Conservation (phyloP, 2,797 vertebrate genomes). For the Mallotus villosus region DNA sequence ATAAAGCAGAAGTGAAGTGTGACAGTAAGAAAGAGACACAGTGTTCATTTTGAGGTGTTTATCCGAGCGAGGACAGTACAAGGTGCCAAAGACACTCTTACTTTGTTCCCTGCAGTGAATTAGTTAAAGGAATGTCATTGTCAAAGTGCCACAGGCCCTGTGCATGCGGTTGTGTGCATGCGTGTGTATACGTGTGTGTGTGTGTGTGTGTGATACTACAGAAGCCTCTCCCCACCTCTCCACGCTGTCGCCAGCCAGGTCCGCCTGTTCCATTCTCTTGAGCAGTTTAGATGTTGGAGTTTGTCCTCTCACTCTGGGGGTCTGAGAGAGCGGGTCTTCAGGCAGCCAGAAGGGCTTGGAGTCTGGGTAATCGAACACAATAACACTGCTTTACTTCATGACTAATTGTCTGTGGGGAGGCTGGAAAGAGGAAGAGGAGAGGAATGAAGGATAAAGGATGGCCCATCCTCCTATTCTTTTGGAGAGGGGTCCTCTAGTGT, state of each 20-base stretch:
- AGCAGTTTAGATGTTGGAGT: neutral
- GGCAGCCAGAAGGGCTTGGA: slow-evolving; percentile 14
- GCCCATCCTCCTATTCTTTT: slow-evolving; percentile 48
- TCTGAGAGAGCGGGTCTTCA: slow-evolving; percentile 11
- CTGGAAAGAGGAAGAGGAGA: slow-evolving; percentile 30
- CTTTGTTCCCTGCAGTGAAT: neutral
- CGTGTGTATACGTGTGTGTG: neutral
- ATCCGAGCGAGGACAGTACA: neutral
- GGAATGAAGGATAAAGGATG: slow-evolving; percentile 34
- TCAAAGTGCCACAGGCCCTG: neutral
- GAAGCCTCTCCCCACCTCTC: slow-evolving; percentile 1
- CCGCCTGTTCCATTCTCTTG: neutral
- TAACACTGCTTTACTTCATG: slow-evolving; percentile 33
- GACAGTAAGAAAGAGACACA: slow-evolving; percentile 52
- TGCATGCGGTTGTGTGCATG: slow-evolving; percentile 10
- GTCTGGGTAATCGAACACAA: slow-evolving; percentile 29
- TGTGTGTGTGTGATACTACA: slow-evolving; percentile 12
- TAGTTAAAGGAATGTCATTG: slow-evolving; percentile 3
- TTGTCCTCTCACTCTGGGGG: slow-evolving; percentile 7
- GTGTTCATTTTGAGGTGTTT: slow-evolving; percentile 11
- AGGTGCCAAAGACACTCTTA: neutral
- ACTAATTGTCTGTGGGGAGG: slow-evolving; percentile 47
- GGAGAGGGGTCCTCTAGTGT: slow-evolving; percentile 55
- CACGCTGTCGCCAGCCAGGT: neutral
- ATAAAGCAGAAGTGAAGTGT: slow-evolving; percentile 70